phyloP scores from a whole-genome alignment of 2,113 vertebrate species.

The Austrofundulus limnaeus region DNA sequence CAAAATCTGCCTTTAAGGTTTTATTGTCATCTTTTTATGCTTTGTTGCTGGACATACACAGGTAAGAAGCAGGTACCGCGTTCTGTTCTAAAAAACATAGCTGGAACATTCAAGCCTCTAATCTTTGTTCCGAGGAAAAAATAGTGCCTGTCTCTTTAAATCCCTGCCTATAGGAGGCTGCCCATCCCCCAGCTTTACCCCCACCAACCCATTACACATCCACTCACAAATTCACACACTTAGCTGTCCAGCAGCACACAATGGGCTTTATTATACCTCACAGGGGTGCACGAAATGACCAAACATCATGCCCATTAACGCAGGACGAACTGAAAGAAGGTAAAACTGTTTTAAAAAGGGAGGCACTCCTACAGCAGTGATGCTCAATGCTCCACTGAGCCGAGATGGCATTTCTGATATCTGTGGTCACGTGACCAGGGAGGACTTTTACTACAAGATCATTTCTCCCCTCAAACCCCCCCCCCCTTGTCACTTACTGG shows the following conservation, averaged over 20 bases:
- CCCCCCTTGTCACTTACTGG: conserved; percentile 58
- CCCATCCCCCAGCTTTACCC: conserved; percentile 75
- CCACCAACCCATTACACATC: conserved; percentile 51
- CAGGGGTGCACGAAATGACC: conserved; percentile 31
- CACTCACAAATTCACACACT: conserved; percentile 45
- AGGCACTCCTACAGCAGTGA: conserved; percentile 17
- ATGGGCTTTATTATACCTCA: conserved; percentile 46
- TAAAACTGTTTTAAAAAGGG: neutral
- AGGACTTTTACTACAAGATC: conserved; percentile 77
- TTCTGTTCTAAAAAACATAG: conserved; percentile 8
- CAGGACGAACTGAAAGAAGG: conserved; percentile 6
- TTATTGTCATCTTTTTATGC: conserved; percentile 3
- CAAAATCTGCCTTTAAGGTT: conserved; percentile 29
- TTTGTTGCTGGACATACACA: neutral
- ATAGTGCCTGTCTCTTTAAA: conserved; percentile 76
- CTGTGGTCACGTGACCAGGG: conserved; percentile 65
- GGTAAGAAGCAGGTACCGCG: conserved; percentile 6
- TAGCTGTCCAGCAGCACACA: conserved; percentile 51
- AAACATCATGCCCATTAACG: conserved; percentile 36
- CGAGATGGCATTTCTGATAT: conserved; percentile 73
- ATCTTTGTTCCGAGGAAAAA: conserved; percentile 70
- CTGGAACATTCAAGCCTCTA: conserved; percentile 37
- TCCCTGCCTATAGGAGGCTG: conserved; percentile 66
- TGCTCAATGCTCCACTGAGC: conserved; percentile 52
- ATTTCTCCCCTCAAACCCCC: conserved; percentile 39